Evolutionary conservation across 2,113 vertebrate genomes (phyloP), one percentile per base, ranked within the genome.

Genomic region (Cyrtonyx montezumae): DNA sequence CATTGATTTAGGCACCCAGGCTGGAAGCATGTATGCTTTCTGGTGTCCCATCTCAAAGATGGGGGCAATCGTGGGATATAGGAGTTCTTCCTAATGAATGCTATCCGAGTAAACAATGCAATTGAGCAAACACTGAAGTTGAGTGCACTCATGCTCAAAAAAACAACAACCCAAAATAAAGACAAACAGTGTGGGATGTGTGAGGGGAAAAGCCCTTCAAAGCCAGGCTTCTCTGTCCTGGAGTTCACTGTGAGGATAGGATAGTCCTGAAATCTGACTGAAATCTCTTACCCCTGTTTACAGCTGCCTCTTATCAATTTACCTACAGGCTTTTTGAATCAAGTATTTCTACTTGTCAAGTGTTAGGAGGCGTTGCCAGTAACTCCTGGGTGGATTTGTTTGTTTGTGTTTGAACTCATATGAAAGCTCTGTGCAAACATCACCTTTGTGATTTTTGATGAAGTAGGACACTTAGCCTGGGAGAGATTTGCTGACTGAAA

Each of bases 281-380:
- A 55, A 7, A 32, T 58, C 75, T 86, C 26, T 19, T 63, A n/a
- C 61, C 79, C 76, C 9, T 85, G 30, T 84, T 36, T 56, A 30
- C 61, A 73, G 8, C 34, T 82, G 36, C 53, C 84, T 45, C 32
- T 71, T 91, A 83, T 59, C 51, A 32, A 6, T 67, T 61, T 91
- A 42, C 45, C 18, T 91, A 18, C 40, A 92, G 79, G 59, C 76
- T 84, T 81, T 70, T 58, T 80, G 21, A 63, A 20, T 67, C 66
- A 32, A 62, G 46, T 66, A 66, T 69, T 92, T 93, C 69, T 75
- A 26, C 55, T 68, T 93, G 8, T 79, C 59, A 56, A 56, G 53
- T 11, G 28, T 56, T 32, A 56, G 17, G 53, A 56, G 53, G 5
- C 80, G 58, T 4, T 90, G 63, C 66, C 36, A 42, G 6, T 77